Evolutionary conservation across 2,888 invertebrate species (phyloP), one percentile per base, ranked within the genome.

Genomic region (Agrochola lychnidis): DNA sequence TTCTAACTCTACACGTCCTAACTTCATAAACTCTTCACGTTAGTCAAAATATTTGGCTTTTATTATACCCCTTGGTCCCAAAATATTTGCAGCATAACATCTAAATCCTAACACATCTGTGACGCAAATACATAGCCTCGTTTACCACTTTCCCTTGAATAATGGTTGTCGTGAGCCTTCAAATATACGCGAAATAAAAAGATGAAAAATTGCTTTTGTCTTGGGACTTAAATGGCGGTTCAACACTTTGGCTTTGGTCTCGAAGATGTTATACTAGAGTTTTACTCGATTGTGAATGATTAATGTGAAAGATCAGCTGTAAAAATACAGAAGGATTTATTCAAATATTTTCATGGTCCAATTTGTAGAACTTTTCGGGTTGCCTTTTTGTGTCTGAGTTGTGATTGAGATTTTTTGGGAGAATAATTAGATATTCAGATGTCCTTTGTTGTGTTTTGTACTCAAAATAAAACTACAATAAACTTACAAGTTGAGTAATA

Each of bases 151-250:
- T 72, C 42, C 53, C 56, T 53, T 78, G 74, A 85, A 78, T 48
- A 75, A 82, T 82, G 84, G 25, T 53, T 40, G 61, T 64, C 56
- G 36, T 70, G 70, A 69, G 57, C 72, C 69, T 66, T 51, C 48
- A 72, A 85, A 57, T 76, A 51, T 64, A 73, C 45, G 67, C 25
- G 51, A 72, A 84, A 76, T 78, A 81, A 78, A 83, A 83, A 82
- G 51, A 76, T 76, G 75, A 85, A 82, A 78, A 78, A 84, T 85
- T 64, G 68, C 64, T 62, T 82, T 73, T 81, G 69, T 72, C 25
- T 69, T 36, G 59, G 64, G n/a, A 64, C 70, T 78, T 62, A 67
- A 70, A 73, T 76, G 40, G 63, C 53, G 61, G 30, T 81, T 69
- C 57, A 74, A 77, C 74, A 63, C 63, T 69, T 79, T 25, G 36